A percentile compares a stretch with the other conserved stretches of the same genome.
Evolutionary conservation across 2,797 vertebrate genomes (phyloP).

Genomic region (Calcarius lapponicus): DNA sequence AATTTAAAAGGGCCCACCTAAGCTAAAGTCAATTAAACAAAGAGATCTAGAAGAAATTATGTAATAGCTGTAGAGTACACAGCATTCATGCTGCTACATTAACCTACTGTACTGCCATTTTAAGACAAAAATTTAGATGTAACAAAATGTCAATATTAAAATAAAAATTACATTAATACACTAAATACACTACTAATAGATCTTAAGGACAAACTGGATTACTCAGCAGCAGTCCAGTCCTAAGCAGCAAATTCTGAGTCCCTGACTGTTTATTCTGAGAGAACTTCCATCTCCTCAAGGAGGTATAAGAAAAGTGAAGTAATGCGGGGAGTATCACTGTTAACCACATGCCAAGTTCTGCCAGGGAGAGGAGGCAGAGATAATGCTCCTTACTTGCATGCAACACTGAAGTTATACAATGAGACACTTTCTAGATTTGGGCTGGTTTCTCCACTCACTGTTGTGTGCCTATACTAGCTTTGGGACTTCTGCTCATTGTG

Average conservation of each 20-base stretch:
- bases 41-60: not conserved
- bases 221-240: not conserved
- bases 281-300: not conserved
- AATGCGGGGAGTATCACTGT: not conserved
- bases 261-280: not conserved
- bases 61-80: not conserved
- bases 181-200: not conserved
- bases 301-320: not conserved
- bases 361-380: not conserved
- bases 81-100: not conserved
- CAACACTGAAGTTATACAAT: not conserved
- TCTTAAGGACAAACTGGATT: not conserved
- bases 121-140: not conserved
- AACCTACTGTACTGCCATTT: not conserved
- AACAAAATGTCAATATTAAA: not conserved
- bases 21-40: not conserved
- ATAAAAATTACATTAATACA: not conserved
- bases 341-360: not conserved
- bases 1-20: not conserved
- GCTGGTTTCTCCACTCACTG: not conserved
- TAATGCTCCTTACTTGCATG: not conserved
- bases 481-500: not conserved
- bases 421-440: not conserved
- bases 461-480: not conserved
- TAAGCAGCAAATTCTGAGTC: not conserved